Evolutionary conservation across 2,113 vertebrate genomes (phyloP), one percentile per base, ranked within the genome.

Genomic region (Chrysochloris asiatica): DNA sequence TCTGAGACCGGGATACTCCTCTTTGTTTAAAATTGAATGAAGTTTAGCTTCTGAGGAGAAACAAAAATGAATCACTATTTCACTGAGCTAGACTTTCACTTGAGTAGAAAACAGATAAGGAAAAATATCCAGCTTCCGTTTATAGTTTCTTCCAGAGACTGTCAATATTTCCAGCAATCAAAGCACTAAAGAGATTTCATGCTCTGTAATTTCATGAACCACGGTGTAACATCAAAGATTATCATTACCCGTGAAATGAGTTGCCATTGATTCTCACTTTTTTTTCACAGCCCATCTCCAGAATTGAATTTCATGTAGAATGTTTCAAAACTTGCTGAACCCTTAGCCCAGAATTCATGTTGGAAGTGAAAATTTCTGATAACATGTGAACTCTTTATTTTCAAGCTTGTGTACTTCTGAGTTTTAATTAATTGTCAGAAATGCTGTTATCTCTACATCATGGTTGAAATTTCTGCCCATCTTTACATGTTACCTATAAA

Each of bases 301-400:
- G 48, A 90, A 86, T 92, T 86, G 16, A 92, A 48, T 95, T 89
- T 83, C 36, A 65, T 17, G 13, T 75, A 52, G 54, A 69, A 59
- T 79, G 30, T 83, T 95, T 89, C 38, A 84, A 73, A 73, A 84
- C 38, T 67, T 38, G n/a, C 45, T 88, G 77, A 94, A 75, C 59
- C 16, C 30, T 94, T 93, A 88, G 69, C 38, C 28, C 36, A 73
- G 48, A 93, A 87, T 85, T 85, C n/a, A 33, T 59, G 48, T 47
- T 69, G 22, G 41, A 93, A 83, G 78, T 75, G 56, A 85, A 72
- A 50, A 54, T 50, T 89, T 89, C 48, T 72, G 56, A 67, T 88
- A 86, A 76, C 17, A 45, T 77, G 33, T 75, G 41, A 88, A 92
- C 56, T 88, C 38, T 65, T 93, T 78, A 72, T 88, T 92, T 88